phyloP scores from a whole-genome alignment of 2,888 invertebrate genomes.

The Metalampra italica region DNA sequence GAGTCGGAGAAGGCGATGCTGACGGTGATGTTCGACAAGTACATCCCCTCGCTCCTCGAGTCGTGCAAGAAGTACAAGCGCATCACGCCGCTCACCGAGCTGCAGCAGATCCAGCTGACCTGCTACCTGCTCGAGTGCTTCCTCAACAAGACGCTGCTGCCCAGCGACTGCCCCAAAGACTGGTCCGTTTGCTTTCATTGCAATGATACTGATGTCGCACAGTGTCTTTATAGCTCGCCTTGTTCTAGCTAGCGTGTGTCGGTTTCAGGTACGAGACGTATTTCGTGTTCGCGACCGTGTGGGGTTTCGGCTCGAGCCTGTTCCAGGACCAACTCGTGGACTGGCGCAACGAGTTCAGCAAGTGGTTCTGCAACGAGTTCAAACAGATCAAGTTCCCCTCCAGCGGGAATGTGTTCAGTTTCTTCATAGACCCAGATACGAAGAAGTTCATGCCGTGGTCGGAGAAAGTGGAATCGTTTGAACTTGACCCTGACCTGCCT shows the following conservation, averaged over 20 bases:
- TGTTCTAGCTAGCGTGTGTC: too few relatives aligned
- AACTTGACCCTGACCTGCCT: slow-evolving; percentile 91
- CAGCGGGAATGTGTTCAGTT: slow-evolving; percentile 91
- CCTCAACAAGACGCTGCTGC: slow-evolving; percentile 87
- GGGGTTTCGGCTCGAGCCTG: slow-evolving; percentile 95
- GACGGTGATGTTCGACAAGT: slow-evolving; percentile 94
- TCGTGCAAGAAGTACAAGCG: slow-evolving; percentile 88
- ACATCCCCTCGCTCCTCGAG: slow-evolving; percentile 91
- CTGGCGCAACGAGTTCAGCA: slow-evolving; percentile 95
- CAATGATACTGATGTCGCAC: neutral
- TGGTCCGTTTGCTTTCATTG: slow-evolving; percentile 70
- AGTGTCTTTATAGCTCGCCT: neutral
- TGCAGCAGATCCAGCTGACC: slow-evolving; percentile 92
- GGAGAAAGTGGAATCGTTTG: slow-evolving; percentile 87
- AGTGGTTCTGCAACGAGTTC: slow-evolving; percentile 96
- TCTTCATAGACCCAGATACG: slow-evolving; percentile 90
- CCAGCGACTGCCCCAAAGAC: slow-evolving; percentile 94
- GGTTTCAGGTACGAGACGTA: slow-evolving; percentile 88
- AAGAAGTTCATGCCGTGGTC: slow-evolving; percentile 94
- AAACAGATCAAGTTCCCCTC: slow-evolving; percentile 93
- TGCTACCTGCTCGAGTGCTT: slow-evolving; percentile 92
- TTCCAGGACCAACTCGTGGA: slow-evolving; percentile 95
- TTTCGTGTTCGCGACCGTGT: slow-evolving; percentile 92
- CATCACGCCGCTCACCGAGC: slow-evolving; percentile 93
- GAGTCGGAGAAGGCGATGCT: slow-evolving; percentile 88